phyloP scores from a whole-genome alignment of 2,797 vertebrate genomes.

The Meda fulgida region DNA sequence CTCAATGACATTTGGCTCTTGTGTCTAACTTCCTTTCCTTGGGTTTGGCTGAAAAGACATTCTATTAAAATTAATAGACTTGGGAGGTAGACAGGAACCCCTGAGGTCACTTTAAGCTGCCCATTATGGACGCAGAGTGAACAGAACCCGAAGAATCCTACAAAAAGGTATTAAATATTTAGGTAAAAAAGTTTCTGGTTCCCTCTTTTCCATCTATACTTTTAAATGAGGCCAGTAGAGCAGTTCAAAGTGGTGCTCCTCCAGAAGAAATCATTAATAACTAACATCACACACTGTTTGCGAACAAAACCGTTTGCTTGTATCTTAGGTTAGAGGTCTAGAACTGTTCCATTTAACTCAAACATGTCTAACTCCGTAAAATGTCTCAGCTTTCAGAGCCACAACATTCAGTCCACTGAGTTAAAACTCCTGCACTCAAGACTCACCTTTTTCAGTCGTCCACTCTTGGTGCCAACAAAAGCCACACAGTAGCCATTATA shows the following conservation, averaged over 20 bases:
- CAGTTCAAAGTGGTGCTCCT: slow-evolving; percentile 2
- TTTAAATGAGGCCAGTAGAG: slow-evolving; percentile 45
- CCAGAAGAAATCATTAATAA: slow-evolving; percentile 28
- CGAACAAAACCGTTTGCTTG: background rate
- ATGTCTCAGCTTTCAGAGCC: background rate
- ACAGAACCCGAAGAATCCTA: slow-evolving; percentile 32
- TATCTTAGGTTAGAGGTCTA: slow-evolving; percentile 2
- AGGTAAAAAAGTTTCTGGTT: slow-evolving; percentile 61
- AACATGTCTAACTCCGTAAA: background rate
- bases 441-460: slow-evolving; percentile 95
- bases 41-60: slow-evolving; percentile 66
- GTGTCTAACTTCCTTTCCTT: slow-evolving; percentile 48
- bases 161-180: slow-evolving; percentile 70
- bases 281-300: slow-evolving; percentile 17
- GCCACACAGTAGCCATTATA: slow-evolving; percentile 96
- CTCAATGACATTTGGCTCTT: slow-evolving; percentile 48
- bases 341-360: slow-evolving; percentile 7
- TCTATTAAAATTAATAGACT: slow-evolving; percentile 76
- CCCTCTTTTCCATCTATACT: slow-evolving; percentile 18
- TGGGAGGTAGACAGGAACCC: slow-evolving; percentile 64
- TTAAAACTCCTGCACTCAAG: background rate
- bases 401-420: background rate
- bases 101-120: slow-evolving; percentile 63
- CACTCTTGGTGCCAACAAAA: slow-evolving; percentile 96
- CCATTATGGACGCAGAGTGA: slow-evolving; percentile 60